Evolutionary conservation across 2,888 invertebrate species (phyloP).

Genomic region (Tetranychus piercei): DNA sequence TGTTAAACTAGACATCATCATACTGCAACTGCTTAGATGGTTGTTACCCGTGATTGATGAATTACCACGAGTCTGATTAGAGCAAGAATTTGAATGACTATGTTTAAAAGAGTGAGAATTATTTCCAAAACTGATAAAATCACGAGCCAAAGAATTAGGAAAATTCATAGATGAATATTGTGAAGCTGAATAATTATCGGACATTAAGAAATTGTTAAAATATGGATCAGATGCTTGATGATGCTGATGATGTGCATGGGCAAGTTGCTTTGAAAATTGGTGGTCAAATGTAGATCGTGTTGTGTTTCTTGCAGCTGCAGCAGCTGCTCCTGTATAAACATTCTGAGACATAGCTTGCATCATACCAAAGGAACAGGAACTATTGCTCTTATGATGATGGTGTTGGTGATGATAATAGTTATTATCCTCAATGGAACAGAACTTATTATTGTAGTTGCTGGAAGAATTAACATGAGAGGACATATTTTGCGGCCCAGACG

Average conservation of each 20-base stretch:
- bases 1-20: slow-evolving; percentile 8
- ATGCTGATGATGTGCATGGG: slow-evolving; percentile 6
- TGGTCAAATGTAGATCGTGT: neutral
- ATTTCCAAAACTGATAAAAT: slow-evolving; percentile 9
- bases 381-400: neutral
- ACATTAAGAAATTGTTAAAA: neutral
- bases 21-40: slow-evolving; percentile 5
- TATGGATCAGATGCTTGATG: slow-evolving; percentile 6
- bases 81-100: neutral
- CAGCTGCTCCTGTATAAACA: neutral
- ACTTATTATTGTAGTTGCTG: neutral
- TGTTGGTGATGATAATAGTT: neutral
- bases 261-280: neutral
- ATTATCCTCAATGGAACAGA: neutral
- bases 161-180: slow-evolving; percentile 13
- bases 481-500: neutral
- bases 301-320: neutral
- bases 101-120: neutral
- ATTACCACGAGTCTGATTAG: neutral
- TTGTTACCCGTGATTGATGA: neutral
- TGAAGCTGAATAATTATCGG: slow-evolving; percentile 6
- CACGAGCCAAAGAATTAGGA: neutral
- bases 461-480: slow-evolving; percentile 10
- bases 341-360: slow-evolving; percentile 4
- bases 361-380: neutral